Evolutionary conservation across 53 echinoderm and acorn worm genomes (phyloP), one percentile per base, ranked within the genome.

Genomic region (Echinometra lucunter): DNA sequence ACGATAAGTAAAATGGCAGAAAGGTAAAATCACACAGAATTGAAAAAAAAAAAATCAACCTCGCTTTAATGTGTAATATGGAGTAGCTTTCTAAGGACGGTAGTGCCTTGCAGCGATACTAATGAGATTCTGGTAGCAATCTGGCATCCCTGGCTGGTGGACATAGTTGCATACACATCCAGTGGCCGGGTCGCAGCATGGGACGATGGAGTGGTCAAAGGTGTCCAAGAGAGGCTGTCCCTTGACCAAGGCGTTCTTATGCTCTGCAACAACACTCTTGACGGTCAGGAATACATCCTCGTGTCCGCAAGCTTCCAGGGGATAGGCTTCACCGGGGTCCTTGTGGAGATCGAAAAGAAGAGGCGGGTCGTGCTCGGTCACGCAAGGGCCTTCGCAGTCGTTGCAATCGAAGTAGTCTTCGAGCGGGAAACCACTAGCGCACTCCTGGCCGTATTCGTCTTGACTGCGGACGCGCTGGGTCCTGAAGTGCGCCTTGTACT

Each of bases 321-420:
- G 97, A 90, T 97, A 97, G n/a, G 66, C 74, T 91, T 98, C 98
- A 17, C 96, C 96, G 2, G 98, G 98, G 95, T 98, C 98, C 47
- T 63, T 23, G 44, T 94, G 89, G 60, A 98, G 81, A 78, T 98
- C 80, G 78, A 94, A 98, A 82, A 98, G 60, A 38, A 98, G 85
- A 9, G 98, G 98, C n/a, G 97, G 97, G 74, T 97, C 85, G 55
- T 98, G 98, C 37, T 49, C 72, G 28, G 95, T 98, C 38, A 98
- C 95, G 81, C 98, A 97, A 40, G 75, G 83, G 2, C 96, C 96
- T 15, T 42, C 18, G 69, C 96, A 96, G 0, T 90, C 82, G 16
- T 69, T 47, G 81, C 98, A 98, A 66, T 88, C 66, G 80, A 74
- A 95, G 56, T 55, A 75, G 13, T 94, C 94, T 42, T 92, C 93